phyloP scores from a whole-genome alignment of 2,797 vertebrate genomes.

The Muscicapa comitata region DNA sequence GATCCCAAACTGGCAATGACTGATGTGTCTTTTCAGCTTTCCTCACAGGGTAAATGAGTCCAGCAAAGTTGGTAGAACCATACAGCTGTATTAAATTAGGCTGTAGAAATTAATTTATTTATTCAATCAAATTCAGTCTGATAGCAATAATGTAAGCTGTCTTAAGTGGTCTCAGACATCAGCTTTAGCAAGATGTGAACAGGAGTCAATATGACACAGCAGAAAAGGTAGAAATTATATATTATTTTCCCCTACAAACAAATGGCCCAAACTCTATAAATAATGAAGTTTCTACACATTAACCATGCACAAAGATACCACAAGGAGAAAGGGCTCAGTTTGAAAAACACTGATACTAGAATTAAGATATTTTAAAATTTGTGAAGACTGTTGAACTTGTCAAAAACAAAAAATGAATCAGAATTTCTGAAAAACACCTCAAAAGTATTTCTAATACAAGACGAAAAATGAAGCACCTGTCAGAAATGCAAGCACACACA shows the following conservation, averaged over 20 bases:
- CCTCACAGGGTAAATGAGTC: not conserved
- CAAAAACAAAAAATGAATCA: not conserved
- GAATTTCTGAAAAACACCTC: not conserved
- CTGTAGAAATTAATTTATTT: not conserved
- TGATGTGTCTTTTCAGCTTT: not conserved
- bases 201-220: not conserved
- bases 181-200: not conserved
- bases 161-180: not conserved
- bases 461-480: constrained; percentile 11
- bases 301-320: not conserved
- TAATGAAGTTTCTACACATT: not conserved
- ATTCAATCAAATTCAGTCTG: not conserved
- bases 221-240: not conserved
- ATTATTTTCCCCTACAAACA: not conserved
- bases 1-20: not conserved
- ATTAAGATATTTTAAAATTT: not conserved
- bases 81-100: not conserved
- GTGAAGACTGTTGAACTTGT: not conserved
- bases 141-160: not conserved
- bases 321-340: not conserved
- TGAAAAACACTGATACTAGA: not conserved
- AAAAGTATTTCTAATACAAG: constrained; percentile 19
- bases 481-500: not conserved
- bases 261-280: not conserved
- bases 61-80: not conserved